Percentiles rank a stretch among this genome's conserved stretches.
Evolutionary conservation across 2,888 invertebrate species (phyloP).

Genomic region (Trachelus stipa): DNA sequence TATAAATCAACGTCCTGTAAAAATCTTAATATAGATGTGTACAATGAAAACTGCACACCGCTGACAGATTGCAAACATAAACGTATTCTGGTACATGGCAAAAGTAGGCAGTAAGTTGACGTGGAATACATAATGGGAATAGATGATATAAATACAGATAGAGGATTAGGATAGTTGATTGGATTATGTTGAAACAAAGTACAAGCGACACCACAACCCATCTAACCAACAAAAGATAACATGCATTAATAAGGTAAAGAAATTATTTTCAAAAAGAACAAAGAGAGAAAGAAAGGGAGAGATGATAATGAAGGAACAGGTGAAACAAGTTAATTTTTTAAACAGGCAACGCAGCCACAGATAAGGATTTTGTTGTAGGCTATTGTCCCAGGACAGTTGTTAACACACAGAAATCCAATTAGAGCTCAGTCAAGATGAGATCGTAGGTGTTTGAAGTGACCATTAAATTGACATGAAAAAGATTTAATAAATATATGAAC

Average conservation of each 20-base stretch:
- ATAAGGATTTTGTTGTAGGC: neutral
- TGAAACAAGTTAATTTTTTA: neutral
- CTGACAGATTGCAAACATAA: constrained; percentile 1
- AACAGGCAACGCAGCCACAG: neutral
- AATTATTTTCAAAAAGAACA: neutral
- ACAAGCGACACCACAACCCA: constrained; percentile 39
- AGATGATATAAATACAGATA: constrained; percentile 33
- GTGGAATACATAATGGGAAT: constrained; percentile 29
- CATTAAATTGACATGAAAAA: neutral
- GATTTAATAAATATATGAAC: constrained; percentile 12
- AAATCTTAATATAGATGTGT: neutral
- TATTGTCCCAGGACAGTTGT: constrained; percentile 36
- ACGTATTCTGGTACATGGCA: constrained; percentile 49
- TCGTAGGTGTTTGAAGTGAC: neutral
- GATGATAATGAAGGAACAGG: neutral
- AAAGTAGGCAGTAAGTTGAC: constrained; percentile 59
- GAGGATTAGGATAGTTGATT: constrained; percentile 22
- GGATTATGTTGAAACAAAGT: constrained; percentile 38
- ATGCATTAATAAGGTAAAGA: constrained; percentile 34
- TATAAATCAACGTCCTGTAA: neutral
- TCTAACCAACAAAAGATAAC: constrained; percentile 25
- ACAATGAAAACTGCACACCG: neutral
- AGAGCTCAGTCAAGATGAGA: constrained; percentile 51
- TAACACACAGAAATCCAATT: constrained; percentile 21
- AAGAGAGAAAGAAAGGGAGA: neutral